Evolutionary conservation across 2,797 vertebrate species (phyloP), one percentile per base, ranked within the genome.

Genomic region (Euthynnus affinis): DNA sequence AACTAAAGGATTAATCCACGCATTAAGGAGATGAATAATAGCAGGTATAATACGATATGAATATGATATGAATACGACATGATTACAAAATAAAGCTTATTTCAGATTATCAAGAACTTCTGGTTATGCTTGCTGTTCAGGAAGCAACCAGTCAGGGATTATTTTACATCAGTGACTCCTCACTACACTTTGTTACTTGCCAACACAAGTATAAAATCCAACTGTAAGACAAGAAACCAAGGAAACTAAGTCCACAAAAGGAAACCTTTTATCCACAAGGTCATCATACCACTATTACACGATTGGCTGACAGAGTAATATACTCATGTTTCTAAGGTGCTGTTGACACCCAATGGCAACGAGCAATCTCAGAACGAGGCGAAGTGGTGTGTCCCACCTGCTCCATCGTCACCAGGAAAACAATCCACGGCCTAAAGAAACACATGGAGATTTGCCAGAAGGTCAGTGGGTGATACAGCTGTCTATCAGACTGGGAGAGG

Each of bases 361-460:
- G 96, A 65, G 94, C 95, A 48, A 97, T 97, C 91, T 96, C 96
- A 0, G 98, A 99, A 90, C 95, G 96, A 64, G 97, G 97, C 0
- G 97, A 98, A 86, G 96, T 98, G 0, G 87, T 96, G 65, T 99
- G 98, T 86, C 98, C 98, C 63, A 98, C 96, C 79, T 99, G 98
- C 88, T 96, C 91, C 0, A 95, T 97, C 44, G 96, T 98, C 89
- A 97, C 97, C 76, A 95, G 97, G 64, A 99, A 99, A 94, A 99
- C 98, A 1, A 85, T 98, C 8, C 94, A 96, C 5, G 98, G 98
- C 55, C 96, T 99, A 69, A 98, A 97, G 94, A 99, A 99, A 90
- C 97, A 99, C 95, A 98, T 99, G 97, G 97, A 99, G 64, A 98
- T 99, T 90, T 99, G 98, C 91, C 97, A 98, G 88, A 98, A 99